Percentiles rank a stretch among this genome's conserved stretches.
These are phyloP conservation scores for Platysternon megacephalum DNA, from an alignment of 2,113 vertebrate species.

Conservation along the genomic window DNA sequence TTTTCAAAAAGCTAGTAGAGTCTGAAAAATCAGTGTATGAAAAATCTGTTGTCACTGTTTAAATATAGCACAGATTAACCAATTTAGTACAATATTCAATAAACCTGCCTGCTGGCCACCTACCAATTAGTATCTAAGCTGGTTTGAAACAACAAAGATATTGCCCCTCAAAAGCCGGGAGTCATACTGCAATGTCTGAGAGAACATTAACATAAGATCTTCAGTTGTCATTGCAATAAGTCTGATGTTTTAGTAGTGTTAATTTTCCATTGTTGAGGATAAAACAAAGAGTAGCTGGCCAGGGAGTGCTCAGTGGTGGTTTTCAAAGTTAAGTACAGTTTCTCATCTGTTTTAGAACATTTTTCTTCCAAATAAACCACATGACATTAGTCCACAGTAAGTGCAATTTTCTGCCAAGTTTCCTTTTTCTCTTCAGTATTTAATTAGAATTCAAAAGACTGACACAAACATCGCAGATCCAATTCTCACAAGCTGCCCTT, in stretches of 20 bases:
- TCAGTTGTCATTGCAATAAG: constrained; percentile 12
- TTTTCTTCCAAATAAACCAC: neutral
- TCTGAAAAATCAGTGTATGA: neutral
- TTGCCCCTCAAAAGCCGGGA: neutral
- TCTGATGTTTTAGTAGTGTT: constrained; percentile 19
- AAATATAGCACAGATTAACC: neutral
- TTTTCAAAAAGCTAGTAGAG: constrained; percentile 4
- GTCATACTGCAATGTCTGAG: neutral
- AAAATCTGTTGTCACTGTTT: neutral
- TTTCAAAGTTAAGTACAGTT: neutral
- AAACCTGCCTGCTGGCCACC: neutral
- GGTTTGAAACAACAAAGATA: constrained; percentile 20
- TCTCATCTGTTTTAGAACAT: constrained; percentile 36
- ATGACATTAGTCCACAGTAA: constrained; percentile 6
- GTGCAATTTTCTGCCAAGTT: constrained; percentile 10
- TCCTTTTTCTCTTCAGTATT: constrained; percentile 43
- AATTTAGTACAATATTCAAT: neutral
- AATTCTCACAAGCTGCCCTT: neutral
- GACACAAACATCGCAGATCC: constrained; percentile 13
- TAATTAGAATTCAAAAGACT: constrained; percentile 34
- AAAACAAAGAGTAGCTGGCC: constrained; percentile 13
- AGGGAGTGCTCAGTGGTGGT: neutral
- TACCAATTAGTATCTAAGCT: constrained; percentile 10
- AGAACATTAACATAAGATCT: neutral
- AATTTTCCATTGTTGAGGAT: constrained; percentile 19